Percentiles rank a stretch among this genome's conserved stretches.
Evolutionary conservation across 2,888 invertebrate species (phyloP).

Genomic region (Cephus pulcher): DNA sequence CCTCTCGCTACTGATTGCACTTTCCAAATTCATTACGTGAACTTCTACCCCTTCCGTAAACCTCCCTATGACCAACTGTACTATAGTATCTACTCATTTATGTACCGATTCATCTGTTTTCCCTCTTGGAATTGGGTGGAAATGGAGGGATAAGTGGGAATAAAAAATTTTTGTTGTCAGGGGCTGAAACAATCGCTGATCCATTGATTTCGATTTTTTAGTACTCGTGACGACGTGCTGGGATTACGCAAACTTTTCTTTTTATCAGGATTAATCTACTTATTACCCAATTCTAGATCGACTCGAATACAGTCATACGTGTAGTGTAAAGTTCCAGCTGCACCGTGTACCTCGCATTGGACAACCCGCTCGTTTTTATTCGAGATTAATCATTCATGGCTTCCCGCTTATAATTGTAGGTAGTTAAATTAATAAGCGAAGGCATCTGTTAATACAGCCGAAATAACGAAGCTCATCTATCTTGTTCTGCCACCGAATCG

Average conservation of each 20-base stretch:
- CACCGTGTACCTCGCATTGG: background rate
- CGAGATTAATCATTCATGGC: constrained; percentile 57
- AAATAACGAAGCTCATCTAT: constrained; percentile 56
- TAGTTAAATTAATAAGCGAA: constrained; percentile 61
- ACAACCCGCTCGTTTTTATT: constrained; percentile 43
- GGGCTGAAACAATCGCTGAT: background rate
- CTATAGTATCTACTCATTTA: background rate
- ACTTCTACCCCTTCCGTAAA: constrained; percentile 8
- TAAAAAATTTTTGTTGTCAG: background rate
- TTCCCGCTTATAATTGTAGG: constrained; percentile 52
- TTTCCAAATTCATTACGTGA: constrained; percentile 61
- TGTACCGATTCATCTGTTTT: background rate
- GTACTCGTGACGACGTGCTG: background rate
- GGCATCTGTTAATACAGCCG: constrained; percentile 54
- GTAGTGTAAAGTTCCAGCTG: background rate
- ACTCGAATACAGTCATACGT: background rate
- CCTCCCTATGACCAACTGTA: constrained; percentile 2
- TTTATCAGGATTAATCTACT: background rate
- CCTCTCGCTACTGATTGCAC: constrained; percentile 59
- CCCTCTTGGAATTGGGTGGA: background rate
- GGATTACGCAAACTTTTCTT: background rate
- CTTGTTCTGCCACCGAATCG: constrained; percentile 52
- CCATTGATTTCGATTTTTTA: background rate
- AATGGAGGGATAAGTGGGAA: background rate
- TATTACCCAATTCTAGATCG: background rate